Evolutionary conservation across 2,888 invertebrate species (phyloP).

Genomic region (Theretra japonica): DNA sequence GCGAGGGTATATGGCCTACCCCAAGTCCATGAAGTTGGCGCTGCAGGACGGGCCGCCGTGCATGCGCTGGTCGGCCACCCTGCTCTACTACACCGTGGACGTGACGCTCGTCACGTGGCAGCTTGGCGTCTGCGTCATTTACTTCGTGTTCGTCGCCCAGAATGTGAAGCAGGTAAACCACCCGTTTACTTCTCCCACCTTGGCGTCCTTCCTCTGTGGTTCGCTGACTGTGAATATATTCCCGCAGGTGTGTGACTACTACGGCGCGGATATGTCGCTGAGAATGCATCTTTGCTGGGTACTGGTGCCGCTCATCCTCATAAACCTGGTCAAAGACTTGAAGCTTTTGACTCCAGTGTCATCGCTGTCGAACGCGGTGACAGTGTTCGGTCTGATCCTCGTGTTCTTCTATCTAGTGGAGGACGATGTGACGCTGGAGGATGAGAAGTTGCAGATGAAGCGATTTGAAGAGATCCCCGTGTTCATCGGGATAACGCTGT

Average conservation of each 20-base stretch:
- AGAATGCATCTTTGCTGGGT: slow-evolving; percentile 85
- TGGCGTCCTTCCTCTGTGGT: not conserved
- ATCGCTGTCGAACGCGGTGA: slow-evolving; percentile 90
- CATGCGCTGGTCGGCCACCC: slow-evolving; percentile 74
- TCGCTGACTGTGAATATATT: not conserved
- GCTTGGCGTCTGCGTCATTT: slow-evolving; percentile 95
- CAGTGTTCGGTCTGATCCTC: slow-evolving; percentile 88
- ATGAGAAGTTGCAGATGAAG: slow-evolving; percentile 78
- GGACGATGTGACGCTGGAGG: slow-evolving; percentile 83
- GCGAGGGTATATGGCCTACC: slow-evolving; percentile 89
- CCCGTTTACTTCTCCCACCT: not conserved
- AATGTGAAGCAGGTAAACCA: slow-evolving; percentile 85
- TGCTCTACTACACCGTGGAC: slow-evolving; percentile 83
- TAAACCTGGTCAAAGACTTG: slow-evolving; percentile 88
- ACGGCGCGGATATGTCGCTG: slow-evolving; percentile 64
- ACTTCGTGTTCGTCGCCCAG: slow-evolving; percentile 91
- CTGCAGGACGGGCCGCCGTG: slow-evolving; percentile 87
- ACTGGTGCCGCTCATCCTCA: slow-evolving; percentile 85
- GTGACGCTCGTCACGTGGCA: slow-evolving; percentile 90
- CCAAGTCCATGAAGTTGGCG: slow-evolving; percentile 89
- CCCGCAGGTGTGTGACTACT: slow-evolving; percentile 78
- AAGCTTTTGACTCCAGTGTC: slow-evolving; percentile 92
- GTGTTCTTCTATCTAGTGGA: slow-evolving; percentile 89
- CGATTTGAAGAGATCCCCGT: slow-evolving; percentile 86
- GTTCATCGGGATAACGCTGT: slow-evolving; percentile 94